These are phyloP conservation scores for Manis javanica DNA, from an alignment of 2,797 vertebrate species.

Conservation along the genomic window DNA sequence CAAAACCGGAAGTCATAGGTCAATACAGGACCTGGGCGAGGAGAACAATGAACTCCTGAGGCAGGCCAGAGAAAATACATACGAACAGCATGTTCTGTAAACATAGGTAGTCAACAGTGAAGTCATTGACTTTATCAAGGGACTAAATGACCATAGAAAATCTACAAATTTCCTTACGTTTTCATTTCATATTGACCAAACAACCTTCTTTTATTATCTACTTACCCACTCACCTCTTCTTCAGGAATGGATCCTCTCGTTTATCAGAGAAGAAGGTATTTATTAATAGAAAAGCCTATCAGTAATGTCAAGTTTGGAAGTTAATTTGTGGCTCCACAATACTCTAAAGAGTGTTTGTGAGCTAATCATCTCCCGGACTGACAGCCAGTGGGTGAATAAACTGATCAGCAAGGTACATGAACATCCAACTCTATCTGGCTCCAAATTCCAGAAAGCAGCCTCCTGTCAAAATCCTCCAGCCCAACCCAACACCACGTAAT, in stretches of 20 bases:
- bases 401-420: neutral
- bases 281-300: neutral
- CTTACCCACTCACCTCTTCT: slow-evolving; percentile 1
- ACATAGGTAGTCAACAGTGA: neutral
- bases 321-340: neutral
- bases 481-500: neutral
- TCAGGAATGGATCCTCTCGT: slow-evolving; percentile 4
- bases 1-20: slow-evolving; percentile 19
- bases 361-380: neutral
- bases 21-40: neutral
- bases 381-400: neutral
- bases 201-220: slow-evolving; percentile 47
- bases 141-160: slow-evolving; percentile 2
- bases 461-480: neutral
- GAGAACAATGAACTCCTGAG: neutral
- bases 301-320: slow-evolving; percentile 8
- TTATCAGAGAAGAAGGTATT: neutral
- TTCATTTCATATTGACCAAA: slow-evolving; percentile 23
- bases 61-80: neutral
- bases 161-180: slow-evolving; percentile 9
- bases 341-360: neutral
- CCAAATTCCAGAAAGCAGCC: neutral
- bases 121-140: neutral
- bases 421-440: neutral
- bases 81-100: neutral